Conservation (phyloP, 2,888 invertebrate genomes). For the Netelia fuscicornis region DNA sequence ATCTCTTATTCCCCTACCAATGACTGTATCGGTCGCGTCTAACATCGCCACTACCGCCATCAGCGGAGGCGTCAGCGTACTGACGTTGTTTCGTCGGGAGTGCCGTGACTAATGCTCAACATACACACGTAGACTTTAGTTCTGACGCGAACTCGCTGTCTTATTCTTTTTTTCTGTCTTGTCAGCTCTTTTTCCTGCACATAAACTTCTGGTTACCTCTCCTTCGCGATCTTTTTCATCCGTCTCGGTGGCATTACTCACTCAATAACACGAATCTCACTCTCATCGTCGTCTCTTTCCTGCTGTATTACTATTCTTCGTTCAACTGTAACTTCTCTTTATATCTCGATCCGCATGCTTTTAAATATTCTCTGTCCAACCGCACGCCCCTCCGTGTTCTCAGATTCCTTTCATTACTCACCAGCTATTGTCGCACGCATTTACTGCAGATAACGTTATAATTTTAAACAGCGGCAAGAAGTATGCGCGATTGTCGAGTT, state of each 20-base stretch:
- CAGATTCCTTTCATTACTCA: constrained; percentile 43
- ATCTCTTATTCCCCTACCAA: not conserved
- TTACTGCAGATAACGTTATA: not conserved
- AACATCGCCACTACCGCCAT: not conserved
- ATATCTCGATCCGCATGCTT: constrained; percentile 18
- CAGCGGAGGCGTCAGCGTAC: constrained; percentile 11
- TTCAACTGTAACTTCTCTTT: constrained; percentile 18
- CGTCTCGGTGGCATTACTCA: constrained; percentile 53
- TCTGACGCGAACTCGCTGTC: constrained; percentile 32
- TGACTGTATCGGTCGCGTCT: not conserved
- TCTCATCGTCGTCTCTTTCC: constrained; percentile 37
- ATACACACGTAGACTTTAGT: constrained; percentile 22
- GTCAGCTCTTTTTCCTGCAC: constrained; percentile 41
- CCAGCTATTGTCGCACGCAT: constrained; percentile 30
- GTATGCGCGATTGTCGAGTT: too few species aligned
- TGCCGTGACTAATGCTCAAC: constrained; percentile 60
- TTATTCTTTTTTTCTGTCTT: constrained; percentile 33
- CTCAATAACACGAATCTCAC: constrained; percentile 42
- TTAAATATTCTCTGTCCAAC: constrained; percentile 43
- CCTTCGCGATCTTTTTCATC: constrained; percentile 32
- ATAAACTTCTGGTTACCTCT: constrained; percentile 11
- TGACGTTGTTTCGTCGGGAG: constrained; percentile 55
- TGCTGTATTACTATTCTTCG: constrained; percentile 32
- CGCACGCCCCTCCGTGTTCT: constrained; percentile 31
- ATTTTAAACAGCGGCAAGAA: not conserved